Percentiles rank a stretch among this genome's conserved stretches.
Conservation (phyloP, 2,113 vertebrate species). For the Onychostoma macrolepis region DNA sequence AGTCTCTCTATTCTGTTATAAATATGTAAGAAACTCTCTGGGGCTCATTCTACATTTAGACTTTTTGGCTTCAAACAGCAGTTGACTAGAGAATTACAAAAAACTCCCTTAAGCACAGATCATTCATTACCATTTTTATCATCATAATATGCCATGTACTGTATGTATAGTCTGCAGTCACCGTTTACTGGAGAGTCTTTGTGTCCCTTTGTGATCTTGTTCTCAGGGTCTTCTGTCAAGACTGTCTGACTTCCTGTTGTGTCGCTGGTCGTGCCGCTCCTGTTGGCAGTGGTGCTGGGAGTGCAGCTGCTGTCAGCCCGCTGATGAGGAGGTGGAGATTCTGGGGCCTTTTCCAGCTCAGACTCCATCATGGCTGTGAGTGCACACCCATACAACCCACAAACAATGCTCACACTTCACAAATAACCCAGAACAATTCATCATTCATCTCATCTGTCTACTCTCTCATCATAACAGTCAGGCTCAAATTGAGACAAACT, state of each 20-base stretch:
- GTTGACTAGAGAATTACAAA: background rate
- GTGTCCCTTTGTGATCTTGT: constrained; percentile 35
- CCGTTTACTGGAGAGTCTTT: background rate
- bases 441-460: background rate
- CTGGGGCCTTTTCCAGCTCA: constrained; percentile 88
- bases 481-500: background rate
- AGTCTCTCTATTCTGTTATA: background rate
- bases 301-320: constrained; percentile 84
- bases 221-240: constrained; percentile 85
- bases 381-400: constrained; percentile 46
- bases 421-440: background rate
- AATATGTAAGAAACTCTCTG: background rate
- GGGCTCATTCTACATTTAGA: background rate
- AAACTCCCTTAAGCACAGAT: background rate
- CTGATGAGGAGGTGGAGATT: constrained; percentile 90
- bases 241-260: constrained; percentile 85
- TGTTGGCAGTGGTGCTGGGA: constrained; percentile 86
- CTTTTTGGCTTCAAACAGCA: background rate
- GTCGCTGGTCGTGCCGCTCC: constrained; percentile 82
- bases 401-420: background rate
- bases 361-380: constrained; percentile 86
- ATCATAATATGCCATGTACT: background rate
- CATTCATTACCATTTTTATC: background rate
- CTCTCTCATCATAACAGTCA: background rate
- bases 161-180: background rate